phyloP scores from a whole-genome alignment of 2,797 vertebrate species.

The Halcyon chelicuti region DNA sequence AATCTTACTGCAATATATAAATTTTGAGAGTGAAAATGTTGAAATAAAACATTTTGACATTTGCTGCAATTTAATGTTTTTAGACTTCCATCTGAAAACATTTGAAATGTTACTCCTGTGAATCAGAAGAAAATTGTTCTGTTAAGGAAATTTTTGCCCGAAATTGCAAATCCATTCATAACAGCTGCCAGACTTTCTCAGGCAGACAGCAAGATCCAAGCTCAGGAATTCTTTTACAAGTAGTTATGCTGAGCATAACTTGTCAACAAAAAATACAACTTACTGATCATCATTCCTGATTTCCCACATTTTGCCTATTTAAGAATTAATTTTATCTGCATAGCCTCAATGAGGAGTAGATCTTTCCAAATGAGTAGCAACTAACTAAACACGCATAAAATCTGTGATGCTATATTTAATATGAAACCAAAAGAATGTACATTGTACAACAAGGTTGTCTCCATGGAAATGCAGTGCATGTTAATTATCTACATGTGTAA shows the following conservation, averaged over 20 bases:
- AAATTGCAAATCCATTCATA: slow-evolving; percentile 13
- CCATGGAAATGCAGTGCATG: neutral
- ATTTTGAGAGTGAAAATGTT: slow-evolving; percentile 7
- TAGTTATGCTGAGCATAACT: neutral
- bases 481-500: neutral
- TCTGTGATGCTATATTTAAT: neutral
- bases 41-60: slow-evolving; percentile 56
- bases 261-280: neutral
- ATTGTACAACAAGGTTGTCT: neutral
- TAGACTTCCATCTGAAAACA: slow-evolving; percentile 25
- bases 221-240: neutral
- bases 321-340: neutral
- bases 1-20: neutral
- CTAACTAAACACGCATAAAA: neutral
- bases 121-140: slow-evolving; percentile 43
- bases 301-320: neutral
- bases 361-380: neutral
- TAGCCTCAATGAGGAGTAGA: neutral
- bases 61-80: slow-evolving; percentile 38
- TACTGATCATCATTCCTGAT: neutral
- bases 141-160: neutral
- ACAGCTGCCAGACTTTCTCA: slow-evolving; percentile 3
- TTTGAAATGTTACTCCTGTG: slow-evolving; percentile 26
- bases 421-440: neutral
- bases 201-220: neutral